Percentiles rank a stretch among this genome's conserved stretches.
Evolutionary conservation across 2,888 invertebrate genomes (phyloP).

Genomic region (Leptothorax acervorum): DNA sequence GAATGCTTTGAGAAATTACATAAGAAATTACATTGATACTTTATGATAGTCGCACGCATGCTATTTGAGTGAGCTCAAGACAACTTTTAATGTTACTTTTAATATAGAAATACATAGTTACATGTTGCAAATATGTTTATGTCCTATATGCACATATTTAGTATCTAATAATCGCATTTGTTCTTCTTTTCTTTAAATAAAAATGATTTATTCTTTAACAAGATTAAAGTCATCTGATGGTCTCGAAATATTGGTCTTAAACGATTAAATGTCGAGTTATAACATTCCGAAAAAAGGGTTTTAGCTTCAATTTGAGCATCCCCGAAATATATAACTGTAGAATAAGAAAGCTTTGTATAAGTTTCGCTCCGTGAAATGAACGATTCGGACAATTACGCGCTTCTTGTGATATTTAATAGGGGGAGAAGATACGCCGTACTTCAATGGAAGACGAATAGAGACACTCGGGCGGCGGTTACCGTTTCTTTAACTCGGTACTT

Average conservation of each 20-base stretch:
- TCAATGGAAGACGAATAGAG: conserved; percentile 4
- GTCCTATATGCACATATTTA: neutral
- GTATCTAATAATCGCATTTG: neutral
- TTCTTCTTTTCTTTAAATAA: neutral
- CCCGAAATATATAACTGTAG: neutral
- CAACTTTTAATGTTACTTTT: neutral
- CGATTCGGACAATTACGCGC: neutral
- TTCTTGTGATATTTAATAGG: conserved; percentile 22
- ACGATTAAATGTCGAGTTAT: neutral
- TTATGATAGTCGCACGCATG: neutral
- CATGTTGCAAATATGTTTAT: neutral
- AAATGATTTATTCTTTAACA: neutral
- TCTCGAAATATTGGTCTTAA: neutral
- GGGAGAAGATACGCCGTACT: neutral
- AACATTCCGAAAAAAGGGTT: neutral
- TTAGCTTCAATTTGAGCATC: neutral
- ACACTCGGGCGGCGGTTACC: conserved; percentile 12
- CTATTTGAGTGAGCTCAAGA: neutral
- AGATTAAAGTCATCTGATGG: neutral
- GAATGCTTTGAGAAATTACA: neutral
- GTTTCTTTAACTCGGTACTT: conserved; percentile 52
- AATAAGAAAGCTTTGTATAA: neutral
- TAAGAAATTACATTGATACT: conserved; percentile 17
- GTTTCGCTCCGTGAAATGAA: neutral
- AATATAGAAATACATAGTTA: neutral